Evolutionary conservation across 2,797 vertebrate genomes (phyloP), one percentile per base, ranked within the genome.

Genomic region (Intellagama lesueurii): DNA sequence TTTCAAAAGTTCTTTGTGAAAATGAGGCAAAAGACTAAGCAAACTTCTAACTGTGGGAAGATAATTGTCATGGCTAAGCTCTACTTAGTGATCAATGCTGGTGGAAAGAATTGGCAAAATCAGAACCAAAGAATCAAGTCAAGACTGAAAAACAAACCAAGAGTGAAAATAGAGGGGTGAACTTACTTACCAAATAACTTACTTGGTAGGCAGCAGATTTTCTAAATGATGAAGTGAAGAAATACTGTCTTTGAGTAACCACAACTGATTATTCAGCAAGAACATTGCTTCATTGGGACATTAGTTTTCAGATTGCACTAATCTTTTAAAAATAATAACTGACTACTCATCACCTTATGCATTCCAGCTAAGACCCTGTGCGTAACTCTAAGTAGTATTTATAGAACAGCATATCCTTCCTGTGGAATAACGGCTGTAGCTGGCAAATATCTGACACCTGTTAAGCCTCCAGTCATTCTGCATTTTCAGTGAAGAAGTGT

Each of bases 271-370:
- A 95, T 95, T 96, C 95, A 94, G 93, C 93, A 91, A 94, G 94
- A 94, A 94, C 94, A 94, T 95, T 95, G 94, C 92, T 94, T 93
- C 95, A 91, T 82, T 95, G 94, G 96, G 94, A 96, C 95, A 96
- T 96, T 95, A 96, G 92, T 95, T 94, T 94, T 96, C 94, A 95
- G 94, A 95, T 95, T 94, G 94, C 92, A 92, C 95, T 96, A 96
- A 96, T 96, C 93, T 96, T 96, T 95, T 94, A 93, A 95, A 95
- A 96, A 95, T 95, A 96, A 96, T 95, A 96, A 96, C 95, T 96
- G 95, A 94, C 96, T 96, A 94, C 94, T 95, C 93, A 94, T 96
- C 96, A 96, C 95, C 94, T 95, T 93, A 95, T 94, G 96, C 96
- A 95, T 95, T 95, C 94, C 94, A 95, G 84, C 88, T 94, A 66